Conservation (phyloP, 92 coral and sea anemone genomes). For the Pocillopora grandis region DNA sequence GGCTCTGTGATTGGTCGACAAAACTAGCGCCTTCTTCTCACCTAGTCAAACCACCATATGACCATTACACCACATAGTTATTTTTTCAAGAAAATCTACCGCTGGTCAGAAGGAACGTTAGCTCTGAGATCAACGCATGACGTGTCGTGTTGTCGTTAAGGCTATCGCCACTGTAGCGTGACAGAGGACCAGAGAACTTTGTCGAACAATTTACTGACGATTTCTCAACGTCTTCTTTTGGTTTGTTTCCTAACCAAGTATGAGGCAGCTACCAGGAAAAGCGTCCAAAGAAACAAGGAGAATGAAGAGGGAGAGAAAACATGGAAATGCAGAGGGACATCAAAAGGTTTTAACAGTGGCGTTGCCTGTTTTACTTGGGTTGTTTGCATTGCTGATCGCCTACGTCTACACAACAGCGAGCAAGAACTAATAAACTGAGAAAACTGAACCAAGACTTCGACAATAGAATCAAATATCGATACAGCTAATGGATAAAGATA, state of each 20-base stretch:
- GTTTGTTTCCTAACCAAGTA: conserved; percentile 23
- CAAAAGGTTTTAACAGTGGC: conserved; percentile 67
- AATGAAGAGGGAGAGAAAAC: conserved; percentile 79
- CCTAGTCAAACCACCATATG: background rate
- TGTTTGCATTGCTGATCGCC: conserved; percentile 66
- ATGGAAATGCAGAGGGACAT: conserved; percentile 66
- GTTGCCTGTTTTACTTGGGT: conserved; percentile 67
- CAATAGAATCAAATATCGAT: conserved; percentile 9
- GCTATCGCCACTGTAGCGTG: conserved; percentile 12
- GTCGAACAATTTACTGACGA: too few relatives aligned
- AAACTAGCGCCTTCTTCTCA: too few relatives aligned
- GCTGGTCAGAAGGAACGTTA: conserved; percentile 1
- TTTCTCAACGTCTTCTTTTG: background rate
- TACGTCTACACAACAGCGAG: conserved; percentile 69
- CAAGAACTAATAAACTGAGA: conserved; percentile 38
- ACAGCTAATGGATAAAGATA: background rate
- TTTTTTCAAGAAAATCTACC: background rate
- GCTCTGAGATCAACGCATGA: conserved; percentile 28
- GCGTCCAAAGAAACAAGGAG: conserved; percentile 73
- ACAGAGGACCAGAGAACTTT: conserved; percentile 5
- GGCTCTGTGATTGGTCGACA: too few relatives aligned
- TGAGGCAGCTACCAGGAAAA: conserved; percentile 90
- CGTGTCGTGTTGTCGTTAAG: conserved; percentile 18
- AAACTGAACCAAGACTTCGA: background rate
- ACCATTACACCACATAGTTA: too few relatives aligned